A percentile compares a stretch with the other conserved stretches of the same genome.
Evolutionary conservation across 2,888 invertebrate genomes (phyloP).

Genomic region (Penaeus monodon): DNA sequence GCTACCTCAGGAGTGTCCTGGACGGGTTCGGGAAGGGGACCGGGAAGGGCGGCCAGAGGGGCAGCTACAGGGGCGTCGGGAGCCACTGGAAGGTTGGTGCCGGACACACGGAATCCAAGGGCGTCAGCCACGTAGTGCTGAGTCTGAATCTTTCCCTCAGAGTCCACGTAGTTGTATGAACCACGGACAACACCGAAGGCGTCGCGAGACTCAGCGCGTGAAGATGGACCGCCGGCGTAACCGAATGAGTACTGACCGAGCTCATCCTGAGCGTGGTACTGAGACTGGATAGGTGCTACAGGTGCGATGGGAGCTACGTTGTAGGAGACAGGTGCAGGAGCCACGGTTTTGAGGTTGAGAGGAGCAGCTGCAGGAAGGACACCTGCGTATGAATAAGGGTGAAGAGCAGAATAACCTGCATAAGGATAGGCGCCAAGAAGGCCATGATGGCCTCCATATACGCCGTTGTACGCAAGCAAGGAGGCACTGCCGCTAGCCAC

Average conservation of each 20-base stretch:
- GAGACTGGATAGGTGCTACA: constrained; percentile 38
- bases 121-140: constrained; percentile 68
- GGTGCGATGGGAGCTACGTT: constrained; percentile 36
- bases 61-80: constrained; percentile 66
- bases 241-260: constrained; percentile 71
- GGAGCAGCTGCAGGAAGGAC: too few species aligned
- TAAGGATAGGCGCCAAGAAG: constrained; percentile 8
- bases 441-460: constrained; percentile 22
- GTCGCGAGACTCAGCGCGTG: constrained; percentile 74
- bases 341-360: background rate
- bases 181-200: constrained; percentile 60
- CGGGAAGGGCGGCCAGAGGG: constrained; percentile 68
- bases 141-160: constrained; percentile 73
- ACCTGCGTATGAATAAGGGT: too few species aligned
- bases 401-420: too few species aligned
- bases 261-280: constrained; percentile 50
- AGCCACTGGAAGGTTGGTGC: constrained; percentile 74
- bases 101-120: constrained; percentile 77
- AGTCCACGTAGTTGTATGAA: constrained; percentile 63
- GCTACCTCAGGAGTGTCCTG: constrained; percentile 70
- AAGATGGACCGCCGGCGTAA: constrained; percentile 77
- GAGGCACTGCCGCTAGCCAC: constrained; percentile 34
- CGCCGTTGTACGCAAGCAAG: constrained; percentile 19
- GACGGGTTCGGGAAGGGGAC: constrained; percentile 66
- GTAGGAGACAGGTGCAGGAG: background rate